Evolutionary conservation across 37 sponge, comb jelly and placozoan genomes (phyloP), one percentile per base, ranked within the genome.

Genomic region (Haliclona indistincta): DNA sequence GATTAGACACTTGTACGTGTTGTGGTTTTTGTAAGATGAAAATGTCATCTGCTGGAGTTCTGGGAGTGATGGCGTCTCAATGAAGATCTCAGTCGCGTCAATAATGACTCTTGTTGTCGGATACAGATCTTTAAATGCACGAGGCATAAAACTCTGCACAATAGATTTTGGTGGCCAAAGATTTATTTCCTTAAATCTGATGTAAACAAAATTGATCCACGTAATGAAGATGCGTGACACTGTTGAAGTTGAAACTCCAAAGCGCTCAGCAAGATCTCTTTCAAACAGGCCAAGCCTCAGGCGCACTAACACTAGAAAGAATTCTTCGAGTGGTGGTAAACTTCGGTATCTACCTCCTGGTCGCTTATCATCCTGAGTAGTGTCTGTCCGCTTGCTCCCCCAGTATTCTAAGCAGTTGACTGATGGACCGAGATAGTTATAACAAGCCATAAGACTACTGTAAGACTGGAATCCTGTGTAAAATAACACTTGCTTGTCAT

Each of bases 11-110:
- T 84, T 84, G 40, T 30, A 77, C 20, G 85, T 84, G 54, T 84
- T 81, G 53, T 79, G 74, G 42, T 77, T 82, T 42, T 85, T 85
- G 66, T 84, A 84, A 38, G 32, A 37, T 29, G 79, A 49, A 37
- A 72, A 81, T 38, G 82, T 73, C 63, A 81, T 43, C 43, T 73
- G 82, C 63, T 81, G 82, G 7, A 73, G 10, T 10, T 73, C 74
- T 7, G 82, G 84, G 19, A 75, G 29, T 17, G 68, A 13, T 37
- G 84, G 58, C 42, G 63, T 32, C 53, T 75, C 76, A n/a, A 83
- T 76, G 56, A 44, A 74, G n/a, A 83, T 75, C 29, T 83, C 84
- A 7, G 80, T 79, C 4, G 71, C 70, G 38, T 79, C 70, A 29
- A 78, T 63, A 8, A 63, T 64, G 28, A 76, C 68, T 55, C 79